Evolutionary conservation across 2,113 vertebrate genomes (phyloP).

Genomic region (Cephalophus harveyi): DNA sequence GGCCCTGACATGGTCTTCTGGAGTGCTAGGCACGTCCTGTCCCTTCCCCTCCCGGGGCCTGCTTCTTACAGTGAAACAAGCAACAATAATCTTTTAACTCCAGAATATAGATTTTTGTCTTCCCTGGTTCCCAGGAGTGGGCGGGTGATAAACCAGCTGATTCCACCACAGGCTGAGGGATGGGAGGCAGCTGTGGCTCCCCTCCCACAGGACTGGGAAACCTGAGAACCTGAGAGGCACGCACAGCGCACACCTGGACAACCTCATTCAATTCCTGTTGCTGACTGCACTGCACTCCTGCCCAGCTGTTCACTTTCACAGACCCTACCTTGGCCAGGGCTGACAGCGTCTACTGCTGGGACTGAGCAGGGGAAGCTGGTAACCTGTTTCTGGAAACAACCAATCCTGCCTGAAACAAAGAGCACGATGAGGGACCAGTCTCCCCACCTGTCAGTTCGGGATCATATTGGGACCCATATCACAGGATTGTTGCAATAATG

Average conservation of each 20-base stretch:
- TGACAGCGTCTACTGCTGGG: not conserved
- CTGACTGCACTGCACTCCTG: not conserved
- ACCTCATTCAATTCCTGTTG: constrained; percentile 42
- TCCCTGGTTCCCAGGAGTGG: not conserved
- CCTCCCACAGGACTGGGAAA: not conserved
- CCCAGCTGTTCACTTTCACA: constrained; percentile 16
- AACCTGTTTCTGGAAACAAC: constrained; percentile 15
- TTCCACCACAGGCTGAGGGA: not conserved
- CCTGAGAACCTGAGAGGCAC: not conserved
- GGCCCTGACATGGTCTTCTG: not conserved
- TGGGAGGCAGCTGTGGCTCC: not conserved
- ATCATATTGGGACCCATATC: not conserved
- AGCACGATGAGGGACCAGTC: not conserved
- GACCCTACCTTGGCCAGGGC: not conserved
- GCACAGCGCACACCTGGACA: not conserved
- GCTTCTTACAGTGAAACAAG: not conserved
- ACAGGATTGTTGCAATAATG: not conserved
- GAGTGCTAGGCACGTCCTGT: not conserved
- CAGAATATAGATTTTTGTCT: not conserved
- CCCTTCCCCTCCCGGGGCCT: not conserved
- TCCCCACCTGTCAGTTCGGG: not conserved
- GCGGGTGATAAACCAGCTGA: not conserved
- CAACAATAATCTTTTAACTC: constrained; percentile 31
- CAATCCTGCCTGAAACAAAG: not conserved
- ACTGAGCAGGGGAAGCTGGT: not conserved